phyloP scores from a whole-genome alignment of 2,888 invertebrate genomes.

The Mimumesa dahlbomi region DNA sequence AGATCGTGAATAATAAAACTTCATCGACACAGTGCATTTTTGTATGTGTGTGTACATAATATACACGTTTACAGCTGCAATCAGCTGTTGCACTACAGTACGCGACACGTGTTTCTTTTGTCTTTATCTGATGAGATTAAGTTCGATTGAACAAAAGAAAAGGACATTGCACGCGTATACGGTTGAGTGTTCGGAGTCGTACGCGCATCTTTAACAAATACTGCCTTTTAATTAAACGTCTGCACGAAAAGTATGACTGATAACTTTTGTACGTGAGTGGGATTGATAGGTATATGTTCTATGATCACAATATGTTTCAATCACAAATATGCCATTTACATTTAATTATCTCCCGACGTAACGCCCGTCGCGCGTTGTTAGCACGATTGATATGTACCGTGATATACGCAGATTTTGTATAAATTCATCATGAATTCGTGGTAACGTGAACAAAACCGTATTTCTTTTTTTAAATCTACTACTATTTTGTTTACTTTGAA shows the following conservation, averaged over 20 bases:
- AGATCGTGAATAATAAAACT: no score
- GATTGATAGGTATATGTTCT: constrained; percentile 2
- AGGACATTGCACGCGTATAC: not conserved
- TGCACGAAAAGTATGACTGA: not conserved
- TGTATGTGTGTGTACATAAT: no score
- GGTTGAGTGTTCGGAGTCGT: not conserved
- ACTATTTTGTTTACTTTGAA: no score
- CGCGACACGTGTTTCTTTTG: constrained; percentile 7
- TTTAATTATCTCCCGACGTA: not conserved
- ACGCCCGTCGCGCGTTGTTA: not conserved
- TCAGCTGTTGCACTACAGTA: no score
- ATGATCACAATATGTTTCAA: constrained; percentile 1
- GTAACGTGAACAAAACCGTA: no score
- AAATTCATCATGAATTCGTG: not conserved
- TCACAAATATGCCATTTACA: not conserved
- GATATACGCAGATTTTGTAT: not conserved
- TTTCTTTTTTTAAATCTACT: no score
- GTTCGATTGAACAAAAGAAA: constrained; percentile 14
- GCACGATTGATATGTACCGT: not conserved
- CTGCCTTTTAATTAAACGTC: not conserved
- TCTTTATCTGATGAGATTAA: constrained; percentile 18
- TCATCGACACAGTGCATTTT: no score
- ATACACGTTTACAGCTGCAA: no score
- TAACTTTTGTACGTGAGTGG: not conserved
- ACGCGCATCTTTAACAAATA: not conserved